Conservation (phyloP, 2,888 invertebrate genomes). For the Empis stercorea region DNA sequence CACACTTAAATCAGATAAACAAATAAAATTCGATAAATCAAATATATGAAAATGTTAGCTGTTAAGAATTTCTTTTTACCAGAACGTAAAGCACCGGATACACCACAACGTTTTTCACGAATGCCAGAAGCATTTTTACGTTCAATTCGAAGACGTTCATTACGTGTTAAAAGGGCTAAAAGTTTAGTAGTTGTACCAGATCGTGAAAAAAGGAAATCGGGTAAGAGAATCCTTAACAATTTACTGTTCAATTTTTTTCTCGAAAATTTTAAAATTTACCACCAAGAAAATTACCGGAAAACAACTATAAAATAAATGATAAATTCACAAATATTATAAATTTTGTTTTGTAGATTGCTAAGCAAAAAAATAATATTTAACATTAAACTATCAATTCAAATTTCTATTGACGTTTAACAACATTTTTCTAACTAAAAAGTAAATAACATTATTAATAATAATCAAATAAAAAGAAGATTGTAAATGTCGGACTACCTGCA, state of each 20-base stretch:
- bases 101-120: slow-evolving; percentile 44
- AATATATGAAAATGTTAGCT: slow-evolving; percentile 43
- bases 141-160: slow-evolving; percentile 55
- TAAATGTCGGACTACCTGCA: no score
- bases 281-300: no score
- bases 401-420: no score
- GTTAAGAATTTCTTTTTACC: slow-evolving; percentile 66
- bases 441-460: slow-evolving; percentile 14
- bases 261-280: no score
- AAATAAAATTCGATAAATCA: no score
- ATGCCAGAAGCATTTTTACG: slow-evolving; percentile 64
- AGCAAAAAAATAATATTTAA: no score
- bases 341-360: no score
- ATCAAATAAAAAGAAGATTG: neutral
- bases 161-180: slow-evolving; percentile 62
- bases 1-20: neutral
- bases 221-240: slow-evolving; percentile 52
- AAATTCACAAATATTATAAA: no score
- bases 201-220: slow-evolving; percentile 65
- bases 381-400: no score
- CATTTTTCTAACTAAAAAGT: no score
- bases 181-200: slow-evolving; percentile 49
- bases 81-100: slow-evolving; percentile 44
- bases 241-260: no score
- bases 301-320: no score